Percentiles rank a stretch among this genome's conserved stretches.
Conservation (phyloP, 2,888 invertebrate species). For the Petrophora chlorosata region DNA sequence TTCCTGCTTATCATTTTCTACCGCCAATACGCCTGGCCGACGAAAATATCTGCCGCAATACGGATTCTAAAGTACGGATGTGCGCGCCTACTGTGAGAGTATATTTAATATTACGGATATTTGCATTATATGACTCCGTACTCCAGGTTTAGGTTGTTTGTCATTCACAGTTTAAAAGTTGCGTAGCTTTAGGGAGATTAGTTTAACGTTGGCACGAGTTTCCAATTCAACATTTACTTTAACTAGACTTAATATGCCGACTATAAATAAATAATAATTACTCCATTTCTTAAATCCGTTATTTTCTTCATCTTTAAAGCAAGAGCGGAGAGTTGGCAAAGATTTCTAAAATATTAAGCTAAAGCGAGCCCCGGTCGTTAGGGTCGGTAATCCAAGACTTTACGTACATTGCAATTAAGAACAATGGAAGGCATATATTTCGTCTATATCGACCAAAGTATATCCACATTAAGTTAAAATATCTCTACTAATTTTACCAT, state of each 20-base stretch:
- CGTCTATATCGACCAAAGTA: no score
- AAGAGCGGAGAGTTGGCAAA: constrained; percentile 8
- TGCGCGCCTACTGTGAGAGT: not conserved
- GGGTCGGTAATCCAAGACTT: constrained; percentile 16
- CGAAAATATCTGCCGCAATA: constrained; percentile 13
- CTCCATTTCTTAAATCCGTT: constrained; percentile 1
- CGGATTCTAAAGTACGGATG: constrained; percentile 10
- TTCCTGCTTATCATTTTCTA: constrained; percentile 51
- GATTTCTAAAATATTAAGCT: constrained; percentile 8
- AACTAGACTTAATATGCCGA: not conserved
- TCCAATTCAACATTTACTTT: no score
- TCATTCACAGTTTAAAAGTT: no score
- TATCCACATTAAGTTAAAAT: no score
- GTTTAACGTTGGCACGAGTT: not conserved
- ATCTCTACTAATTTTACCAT: no score
- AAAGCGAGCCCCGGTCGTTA: constrained; percentile 10
- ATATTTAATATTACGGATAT: constrained; percentile 15
- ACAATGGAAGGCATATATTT: not conserved
- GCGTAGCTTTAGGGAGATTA: no score
- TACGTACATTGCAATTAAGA: constrained; percentile 11
- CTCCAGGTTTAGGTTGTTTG: no score
- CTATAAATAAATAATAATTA: not conserved
- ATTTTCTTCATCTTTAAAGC: constrained; percentile 1
- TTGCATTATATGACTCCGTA: no score
- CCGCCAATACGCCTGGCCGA: constrained; percentile 23